Evolutionary conservation across 2,113 vertebrate genomes (phyloP), one percentile per base, ranked within the genome.

Genomic region (Notothenia coriiceps): DNA sequence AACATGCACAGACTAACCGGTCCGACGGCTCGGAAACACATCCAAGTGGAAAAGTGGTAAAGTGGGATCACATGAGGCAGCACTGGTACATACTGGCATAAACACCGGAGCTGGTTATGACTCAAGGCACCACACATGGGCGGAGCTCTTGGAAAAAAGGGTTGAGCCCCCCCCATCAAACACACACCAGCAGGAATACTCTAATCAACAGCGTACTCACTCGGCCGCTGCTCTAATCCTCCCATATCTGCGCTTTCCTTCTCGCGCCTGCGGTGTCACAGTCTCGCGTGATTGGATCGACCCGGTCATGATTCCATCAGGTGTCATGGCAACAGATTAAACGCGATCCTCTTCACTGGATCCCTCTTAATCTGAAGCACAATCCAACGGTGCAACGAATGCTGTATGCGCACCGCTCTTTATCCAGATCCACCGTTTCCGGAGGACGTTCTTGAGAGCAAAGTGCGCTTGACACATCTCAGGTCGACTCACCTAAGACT

Each of bases 361-460:
- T 92, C 89, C 89, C 79, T 91, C 82, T 90, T 91, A 90, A 82
- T 71, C n/a, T 68, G 69, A 71, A 69, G 11, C 71, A 72, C 17
- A 17, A 40, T 77, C 76, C 67, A 12, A 82, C n/a, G 83, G 72
- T 76, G 78, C 64, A 13, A n/a, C n/a, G n/a, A n/a, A n/a, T n/a
- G n/a, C n/a, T n/a, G n/a, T n/a, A n/a, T n/a, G n/a, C n/a, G n/a
- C n/a, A n/a, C n/a, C n/a, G n/a, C n/a, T n/a, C n/a, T n/a, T n/a
- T n/a, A n/a, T n/a, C n/a, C n/a, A n/a, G n/a, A n/a, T n/a, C n/a
- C n/a, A n/a, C n/a, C n/a, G n/a, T n/a, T n/a, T n/a, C n/a, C n/a
- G n/a, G n/a, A n/a, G n/a, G n/a, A n/a, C n/a, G n/a, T n/a, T n/a
- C n/a, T n/a, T n/a, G n/a, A n/a, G n/a, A n/a, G n/a, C n/a, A n/a